phyloP scores from a whole-genome alignment of 1,140 invertebrate genomes.

The Bilobella aurantiaca region DNA sequence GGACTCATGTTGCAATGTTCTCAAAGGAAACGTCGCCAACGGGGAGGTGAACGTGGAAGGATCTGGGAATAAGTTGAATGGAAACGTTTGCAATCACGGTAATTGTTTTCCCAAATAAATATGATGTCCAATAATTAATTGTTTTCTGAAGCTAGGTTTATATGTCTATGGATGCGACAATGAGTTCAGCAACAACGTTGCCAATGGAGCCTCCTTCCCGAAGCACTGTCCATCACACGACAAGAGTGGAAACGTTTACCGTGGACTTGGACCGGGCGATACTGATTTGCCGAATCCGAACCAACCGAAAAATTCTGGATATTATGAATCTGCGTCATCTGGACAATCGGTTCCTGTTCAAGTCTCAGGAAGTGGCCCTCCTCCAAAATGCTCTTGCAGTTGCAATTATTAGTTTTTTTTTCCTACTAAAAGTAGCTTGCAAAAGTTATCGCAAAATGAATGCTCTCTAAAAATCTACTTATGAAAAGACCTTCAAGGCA shows the following conservation, averaged over 20 bases:
- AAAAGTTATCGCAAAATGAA: neutral
- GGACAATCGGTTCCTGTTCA: constrained; percentile 13
- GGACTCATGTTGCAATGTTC: constrained; percentile 24
- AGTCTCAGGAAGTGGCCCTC: constrained; percentile 5
- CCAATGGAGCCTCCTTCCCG: constrained; percentile 32
- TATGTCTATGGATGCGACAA: constrained; percentile 31
- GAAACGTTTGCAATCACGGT: constrained; percentile 32
- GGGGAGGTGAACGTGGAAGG: constrained; percentile 29
- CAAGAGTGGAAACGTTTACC: constrained; percentile 32
- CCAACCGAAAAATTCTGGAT: constrained; percentile 11
- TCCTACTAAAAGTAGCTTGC: neutral
- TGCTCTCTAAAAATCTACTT: too few relatives aligned
- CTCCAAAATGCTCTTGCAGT: constrained; percentile 18
- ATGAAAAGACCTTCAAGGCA: too few relatives aligned
- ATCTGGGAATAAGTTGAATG: constrained; percentile 19
- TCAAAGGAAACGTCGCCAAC: constrained; percentile 33
- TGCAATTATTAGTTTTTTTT: constrained; percentile 17
- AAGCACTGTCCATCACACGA: constrained; percentile 25
- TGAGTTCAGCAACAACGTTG: constrained; percentile 26
- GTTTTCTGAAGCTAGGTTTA: constrained; percentile 8
- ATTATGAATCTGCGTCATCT: constrained; percentile 3
- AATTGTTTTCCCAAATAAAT: neutral
- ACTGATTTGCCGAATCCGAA: constrained; percentile 28
- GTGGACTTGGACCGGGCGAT: constrained; percentile 30
- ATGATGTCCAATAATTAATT: neutral